These are phyloP conservation scores for Notechis scutatus DNA, from an alignment of 2,113 vertebrate species.

Conservation along the genomic window DNA sequence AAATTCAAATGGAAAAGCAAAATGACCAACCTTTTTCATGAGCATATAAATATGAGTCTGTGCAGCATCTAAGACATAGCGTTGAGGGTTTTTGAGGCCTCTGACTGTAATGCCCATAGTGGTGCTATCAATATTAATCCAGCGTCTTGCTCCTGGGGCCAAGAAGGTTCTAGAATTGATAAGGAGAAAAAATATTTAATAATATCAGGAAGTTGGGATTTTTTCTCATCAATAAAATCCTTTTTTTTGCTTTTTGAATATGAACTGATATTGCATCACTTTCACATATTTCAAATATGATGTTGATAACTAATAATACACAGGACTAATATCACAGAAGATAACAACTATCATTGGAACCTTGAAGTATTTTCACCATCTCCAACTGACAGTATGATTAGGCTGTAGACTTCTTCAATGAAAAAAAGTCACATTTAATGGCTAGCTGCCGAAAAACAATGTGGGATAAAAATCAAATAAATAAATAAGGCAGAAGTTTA, in stretches of 20 bases:
- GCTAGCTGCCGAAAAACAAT: background rate
- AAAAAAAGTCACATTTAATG: background rate
- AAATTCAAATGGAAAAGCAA: conserved; percentile 33
- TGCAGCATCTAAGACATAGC: conserved; percentile 92
- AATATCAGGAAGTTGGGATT: background rate
- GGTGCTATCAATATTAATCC: conserved; percentile 98
- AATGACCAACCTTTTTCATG: conserved; percentile 92
- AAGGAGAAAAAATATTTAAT: background rate
- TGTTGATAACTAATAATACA: background rate
- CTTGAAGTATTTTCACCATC: background rate
- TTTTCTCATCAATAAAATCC: background rate
- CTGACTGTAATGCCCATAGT: conserved; percentile 96
- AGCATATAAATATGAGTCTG: conserved; percentile 99
- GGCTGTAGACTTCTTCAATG: background rate
- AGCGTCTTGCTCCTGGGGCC: conserved; percentile 91
- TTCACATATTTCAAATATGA: background rate
- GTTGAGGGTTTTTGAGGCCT: conserved; percentile 89
- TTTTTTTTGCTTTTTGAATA: background rate
- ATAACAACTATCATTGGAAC: background rate
- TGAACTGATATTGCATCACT: background rate
- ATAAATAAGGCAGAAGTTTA: background rate
- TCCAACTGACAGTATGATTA: background rate
- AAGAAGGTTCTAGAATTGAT: conserved; percentile 82
- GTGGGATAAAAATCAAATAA: background rate
- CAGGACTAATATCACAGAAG: background rate